These are phyloP conservation scores for Muscicapa comitata DNA, from an alignment of 2,797 vertebrate genomes.

Conservation along the genomic window DNA sequence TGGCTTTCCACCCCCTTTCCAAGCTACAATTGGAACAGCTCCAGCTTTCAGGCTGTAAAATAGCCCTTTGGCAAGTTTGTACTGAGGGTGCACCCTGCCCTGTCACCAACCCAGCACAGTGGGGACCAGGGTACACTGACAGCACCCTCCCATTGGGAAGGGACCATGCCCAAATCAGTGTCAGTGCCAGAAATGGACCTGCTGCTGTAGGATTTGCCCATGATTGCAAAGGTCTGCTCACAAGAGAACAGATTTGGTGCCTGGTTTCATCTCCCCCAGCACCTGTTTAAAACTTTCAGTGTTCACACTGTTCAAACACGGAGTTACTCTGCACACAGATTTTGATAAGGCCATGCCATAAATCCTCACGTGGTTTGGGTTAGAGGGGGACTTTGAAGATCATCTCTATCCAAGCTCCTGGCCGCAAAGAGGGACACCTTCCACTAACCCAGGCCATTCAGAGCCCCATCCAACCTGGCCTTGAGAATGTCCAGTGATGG, in stretches of 20 bases:
- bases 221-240: neutral
- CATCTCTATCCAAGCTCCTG: neutral
- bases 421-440: neutral
- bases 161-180: neutral
- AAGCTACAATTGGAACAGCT: neutral
- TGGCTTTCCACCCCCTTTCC: neutral
- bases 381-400: neutral
- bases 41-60: neutral
- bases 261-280: neutral
- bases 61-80: neutral
- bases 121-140: accelerated
- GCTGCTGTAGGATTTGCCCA: neutral
- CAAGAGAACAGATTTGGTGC: neutral
- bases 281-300: neutral
- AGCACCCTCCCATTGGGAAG: neutral
- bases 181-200: accelerated
- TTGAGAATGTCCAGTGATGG: neutral
- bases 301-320: accelerated
- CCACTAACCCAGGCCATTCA: neutral
- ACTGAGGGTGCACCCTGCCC: accelerated
- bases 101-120: neutral
- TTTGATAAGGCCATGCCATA: neutral
- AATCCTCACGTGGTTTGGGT: neutral
- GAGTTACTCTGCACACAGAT: neutral
- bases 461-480: neutral